phyloP scores from a whole-genome alignment of 37 sponge, comb jelly and placozoan species.

The Corticium candelabrum region DNA sequence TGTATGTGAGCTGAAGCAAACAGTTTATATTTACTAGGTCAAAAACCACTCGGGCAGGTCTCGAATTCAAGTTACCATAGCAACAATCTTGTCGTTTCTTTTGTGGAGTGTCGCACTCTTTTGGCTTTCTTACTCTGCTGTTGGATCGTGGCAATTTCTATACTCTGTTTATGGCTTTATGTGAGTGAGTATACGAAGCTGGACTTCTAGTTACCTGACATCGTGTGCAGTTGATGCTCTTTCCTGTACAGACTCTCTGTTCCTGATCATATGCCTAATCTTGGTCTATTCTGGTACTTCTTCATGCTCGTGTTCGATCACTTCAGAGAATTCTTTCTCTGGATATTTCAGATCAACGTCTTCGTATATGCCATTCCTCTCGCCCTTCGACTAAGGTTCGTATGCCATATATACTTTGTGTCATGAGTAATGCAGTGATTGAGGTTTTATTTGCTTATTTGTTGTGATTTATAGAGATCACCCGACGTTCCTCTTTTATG shows the following conservation, averaged over 20 bases:
- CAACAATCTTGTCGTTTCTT: too few species aligned
- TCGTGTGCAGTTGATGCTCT: constrained; percentile 9
- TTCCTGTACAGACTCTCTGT: constrained; percentile 34
- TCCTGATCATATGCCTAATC: constrained; percentile 85
- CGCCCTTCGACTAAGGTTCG: constrained; percentile 18
- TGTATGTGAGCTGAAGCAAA: too few species aligned
- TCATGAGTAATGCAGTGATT: neutral
- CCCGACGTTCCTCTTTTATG: constrained; percentile 68
- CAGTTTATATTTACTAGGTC: too few species aligned
- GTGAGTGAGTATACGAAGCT: constrained; percentile 18
- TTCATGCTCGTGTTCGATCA: constrained; percentile 94
- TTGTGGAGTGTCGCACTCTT: too few species aligned
- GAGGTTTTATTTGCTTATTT: too few species aligned
- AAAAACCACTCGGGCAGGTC: too few species aligned
- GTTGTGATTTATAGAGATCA: constrained; percentile 36
- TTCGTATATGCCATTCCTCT: constrained; percentile 63
- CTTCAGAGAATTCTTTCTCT: constrained; percentile 86
- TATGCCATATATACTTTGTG: neutral
- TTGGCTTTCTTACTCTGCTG: constrained; percentile 36
- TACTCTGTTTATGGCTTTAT: constrained; percentile 57
- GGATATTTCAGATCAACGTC: constrained; percentile 91
- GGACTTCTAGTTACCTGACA: neutral
- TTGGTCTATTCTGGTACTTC: constrained; percentile 98
- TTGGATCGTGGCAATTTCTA: constrained; percentile 75
- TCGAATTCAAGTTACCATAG: too few species aligned